phyloP scores from a whole-genome alignment of 2,888 invertebrate genomes.

The Drosophila lacicola region DNA sequence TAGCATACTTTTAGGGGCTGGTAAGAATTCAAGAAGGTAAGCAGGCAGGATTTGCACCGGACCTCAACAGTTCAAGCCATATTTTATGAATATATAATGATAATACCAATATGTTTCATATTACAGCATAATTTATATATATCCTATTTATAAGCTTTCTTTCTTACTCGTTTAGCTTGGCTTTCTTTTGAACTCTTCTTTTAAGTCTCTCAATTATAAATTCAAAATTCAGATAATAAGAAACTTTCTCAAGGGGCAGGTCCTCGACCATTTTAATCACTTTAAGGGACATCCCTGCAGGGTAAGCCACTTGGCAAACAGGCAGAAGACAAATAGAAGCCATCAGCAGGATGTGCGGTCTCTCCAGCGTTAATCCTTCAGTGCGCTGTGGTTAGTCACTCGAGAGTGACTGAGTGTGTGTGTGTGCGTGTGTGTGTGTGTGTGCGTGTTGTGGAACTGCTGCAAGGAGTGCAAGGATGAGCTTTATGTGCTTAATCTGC shows the following conservation, averaged over 20 bases:
- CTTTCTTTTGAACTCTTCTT: not conserved
- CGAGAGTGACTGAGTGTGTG: conserved; percentile 1
- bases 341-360: conserved; percentile 31
- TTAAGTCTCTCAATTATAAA: not conserved
- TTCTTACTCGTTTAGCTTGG: not conserved
- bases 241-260: not conserved
- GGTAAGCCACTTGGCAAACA: conserved; percentile 7
- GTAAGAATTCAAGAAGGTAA: too few relatives aligned
- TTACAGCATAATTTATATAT: not conserved
- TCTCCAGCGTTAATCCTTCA: conserved; percentile 44
- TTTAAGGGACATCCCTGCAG: conserved; percentile 6
- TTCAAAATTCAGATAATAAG: conserved; percentile 1
- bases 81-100: too few relatives aligned
- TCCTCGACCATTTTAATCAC: conserved; percentile 39
- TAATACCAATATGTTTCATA: too few relatives aligned
- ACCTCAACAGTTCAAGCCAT: too few relatives aligned
- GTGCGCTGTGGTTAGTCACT: conserved; percentile 37
- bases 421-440: not conserved
- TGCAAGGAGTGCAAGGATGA: conserved; percentile 14
- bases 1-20: too few relatives aligned
- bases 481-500: conserved; percentile 52
- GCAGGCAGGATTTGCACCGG: too few relatives aligned
- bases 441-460: not conserved
- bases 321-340: conserved; percentile 37
- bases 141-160: not conserved